These are phyloP conservation scores for Agrotis ipsilon DNA, from an alignment of 2,888 invertebrate species.

Conservation along the genomic window DNA sequence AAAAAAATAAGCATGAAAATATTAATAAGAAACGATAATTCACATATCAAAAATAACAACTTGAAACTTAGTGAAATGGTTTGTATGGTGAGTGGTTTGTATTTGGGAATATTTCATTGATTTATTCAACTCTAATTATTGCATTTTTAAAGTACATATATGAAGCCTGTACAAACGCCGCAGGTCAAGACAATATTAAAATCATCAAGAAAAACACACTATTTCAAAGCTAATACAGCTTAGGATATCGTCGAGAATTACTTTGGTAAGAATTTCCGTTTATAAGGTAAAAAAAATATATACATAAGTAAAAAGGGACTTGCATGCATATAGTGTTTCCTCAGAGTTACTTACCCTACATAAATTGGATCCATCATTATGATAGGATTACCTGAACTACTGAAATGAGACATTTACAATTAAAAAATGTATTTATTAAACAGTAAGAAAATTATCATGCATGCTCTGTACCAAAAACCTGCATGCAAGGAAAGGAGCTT, in stretches of 20 bases:
- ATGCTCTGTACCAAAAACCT: not conserved
- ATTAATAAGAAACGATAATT: no score
- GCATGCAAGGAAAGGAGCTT: not conserved
- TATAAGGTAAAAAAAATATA: no score
- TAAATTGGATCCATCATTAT: conserved; percentile 43
- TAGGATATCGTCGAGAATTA: no score
- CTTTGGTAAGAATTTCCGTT: not conserved
- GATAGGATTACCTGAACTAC: conserved; percentile 45
- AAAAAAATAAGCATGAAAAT: no score
- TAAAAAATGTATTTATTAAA: not conserved
- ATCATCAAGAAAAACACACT: not conserved
- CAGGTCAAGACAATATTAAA: not conserved
- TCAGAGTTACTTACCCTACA: conserved; percentile 41
- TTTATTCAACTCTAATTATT: not conserved
- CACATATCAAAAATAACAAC: no score
- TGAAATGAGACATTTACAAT: conserved; percentile 46
- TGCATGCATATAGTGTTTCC: conserved; percentile 9
- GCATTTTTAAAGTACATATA: not conserved
- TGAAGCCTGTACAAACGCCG: not conserved
- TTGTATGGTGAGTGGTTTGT: no score
- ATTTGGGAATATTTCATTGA: not conserved
- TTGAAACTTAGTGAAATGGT: no score
- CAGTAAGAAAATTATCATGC: not conserved
- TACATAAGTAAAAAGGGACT: no score
- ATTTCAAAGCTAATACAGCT: not conserved